Percentiles rank a stretch among this genome's conserved stretches.
Evolutionary conservation across 2,888 invertebrate species (phyloP).

Genomic region (Eudasyphora cyanicolor): DNA sequence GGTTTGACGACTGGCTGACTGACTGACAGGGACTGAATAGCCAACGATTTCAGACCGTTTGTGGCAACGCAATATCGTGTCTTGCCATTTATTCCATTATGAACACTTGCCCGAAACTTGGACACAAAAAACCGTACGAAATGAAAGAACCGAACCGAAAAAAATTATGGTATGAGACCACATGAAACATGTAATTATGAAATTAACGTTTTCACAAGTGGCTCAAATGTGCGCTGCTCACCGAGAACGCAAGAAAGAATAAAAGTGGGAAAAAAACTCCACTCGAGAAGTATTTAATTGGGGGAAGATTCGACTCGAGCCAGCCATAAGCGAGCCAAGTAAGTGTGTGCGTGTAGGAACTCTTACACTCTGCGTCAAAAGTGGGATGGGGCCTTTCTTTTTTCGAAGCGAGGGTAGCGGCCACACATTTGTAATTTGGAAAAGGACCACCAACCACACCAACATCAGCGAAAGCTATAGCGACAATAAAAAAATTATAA

Average conservation of each 20-base stretch:
- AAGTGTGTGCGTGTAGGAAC: conserved; percentile 25
- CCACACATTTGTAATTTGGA: conserved; percentile 29
- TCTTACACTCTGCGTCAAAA: background rate
- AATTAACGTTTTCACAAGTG: conserved; percentile 77
- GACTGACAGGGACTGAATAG: conserved; percentile 35
- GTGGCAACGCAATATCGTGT: background rate
- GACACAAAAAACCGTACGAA: background rate
- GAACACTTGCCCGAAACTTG: background rate
- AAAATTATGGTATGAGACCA: conserved; percentile 65
- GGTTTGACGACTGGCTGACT: conserved; percentile 12
- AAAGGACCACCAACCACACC: background rate
- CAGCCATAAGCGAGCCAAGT: background rate
- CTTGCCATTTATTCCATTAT: conserved; percentile 32
- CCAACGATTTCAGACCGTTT: conserved; percentile 33
- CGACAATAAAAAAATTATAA: background rate
- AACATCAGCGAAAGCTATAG: background rate
- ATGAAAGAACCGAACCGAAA: conserved; percentile 10
- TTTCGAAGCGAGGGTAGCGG: conserved; percentile 16
- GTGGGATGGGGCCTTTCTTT: background rate
- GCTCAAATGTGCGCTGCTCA: conserved; percentile 68
- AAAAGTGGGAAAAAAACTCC: conserved; percentile 44
- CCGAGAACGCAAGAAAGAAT: conserved; percentile 11
- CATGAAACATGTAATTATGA: conserved; percentile 79
- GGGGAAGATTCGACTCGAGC: conserved; percentile 34
- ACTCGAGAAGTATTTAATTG: conserved; percentile 57